Evolutionary conservation across 2,797 vertebrate genomes (phyloP).

Genomic region (Sebastes trivittatus): DNA sequence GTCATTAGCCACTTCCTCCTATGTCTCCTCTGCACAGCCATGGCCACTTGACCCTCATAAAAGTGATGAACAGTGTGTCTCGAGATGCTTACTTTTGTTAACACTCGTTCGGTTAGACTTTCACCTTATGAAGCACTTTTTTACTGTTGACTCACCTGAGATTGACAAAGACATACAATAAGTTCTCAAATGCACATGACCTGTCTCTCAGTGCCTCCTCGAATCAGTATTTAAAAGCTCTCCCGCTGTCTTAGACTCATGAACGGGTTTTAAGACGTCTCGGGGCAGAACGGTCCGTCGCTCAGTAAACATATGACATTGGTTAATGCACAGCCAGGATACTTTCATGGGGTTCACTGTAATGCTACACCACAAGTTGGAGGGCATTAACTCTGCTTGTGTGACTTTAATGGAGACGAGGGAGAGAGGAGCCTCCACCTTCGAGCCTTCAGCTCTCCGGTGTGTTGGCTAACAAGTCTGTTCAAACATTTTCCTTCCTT

Average conservation of each 20-base stretch:
- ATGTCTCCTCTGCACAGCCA: constrained; percentile 33
- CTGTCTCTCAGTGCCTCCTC: constrained; percentile 45
- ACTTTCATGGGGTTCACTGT: constrained; percentile 73
- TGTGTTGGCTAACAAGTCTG: constrained; percentile 57
- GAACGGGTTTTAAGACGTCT: constrained; percentile 59
- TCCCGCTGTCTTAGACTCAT: constrained; percentile 39
- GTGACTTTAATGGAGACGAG: constrained; percentile 75
- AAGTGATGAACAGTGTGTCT: constrained; percentile 70
- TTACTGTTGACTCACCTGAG: constrained; percentile 34
- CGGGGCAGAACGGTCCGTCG: constrained; percentile 37
- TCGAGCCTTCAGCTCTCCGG: constrained; percentile 25
- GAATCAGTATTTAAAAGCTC: constrained; percentile 49
- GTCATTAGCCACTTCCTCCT: constrained; percentile 68
- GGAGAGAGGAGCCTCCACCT: constrained; percentile 50
- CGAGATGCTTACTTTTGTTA: constrained; percentile 54
- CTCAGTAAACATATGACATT: constrained; percentile 67
- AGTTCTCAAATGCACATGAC: constrained; percentile 20
- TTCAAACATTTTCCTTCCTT: constrained; percentile 63
- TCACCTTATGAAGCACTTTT: constrained; percentile 22
- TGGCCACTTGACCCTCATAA: constrained; percentile 73
- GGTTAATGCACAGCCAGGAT: constrained; percentile 66
- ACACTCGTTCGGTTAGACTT: constrained; percentile 33
- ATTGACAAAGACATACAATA: constrained; percentile 45
- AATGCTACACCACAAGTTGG: constrained; percentile 75
- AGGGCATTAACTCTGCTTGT: constrained; percentile 69